Percentiles rank a stretch among this genome's conserved stretches.
These are phyloP conservation scores for Suncus etruscus DNA, from an alignment of 2,113 vertebrate species.

Conservation along the genomic window DNA sequence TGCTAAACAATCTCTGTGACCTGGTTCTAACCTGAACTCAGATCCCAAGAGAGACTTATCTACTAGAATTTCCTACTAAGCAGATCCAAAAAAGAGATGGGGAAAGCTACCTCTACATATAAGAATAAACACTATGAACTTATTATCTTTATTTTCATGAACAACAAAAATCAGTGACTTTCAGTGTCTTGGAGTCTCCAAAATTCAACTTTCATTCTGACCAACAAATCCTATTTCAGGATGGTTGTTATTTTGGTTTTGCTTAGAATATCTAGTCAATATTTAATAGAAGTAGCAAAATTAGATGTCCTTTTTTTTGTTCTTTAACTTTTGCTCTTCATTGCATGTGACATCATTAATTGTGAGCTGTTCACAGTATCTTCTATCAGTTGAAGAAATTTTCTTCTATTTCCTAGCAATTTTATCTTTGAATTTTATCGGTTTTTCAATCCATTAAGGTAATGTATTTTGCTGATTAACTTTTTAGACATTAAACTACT, in stretches of 20 bases:
- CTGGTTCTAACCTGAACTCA: no score
- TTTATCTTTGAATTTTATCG: constrained; percentile 35
- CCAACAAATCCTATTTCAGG: neutral
- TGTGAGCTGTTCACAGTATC: neutral
- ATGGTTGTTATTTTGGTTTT: constrained; percentile 11
- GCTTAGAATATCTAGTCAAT: neutral
- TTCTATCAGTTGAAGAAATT: constrained; percentile 21
- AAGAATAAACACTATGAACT: no score
- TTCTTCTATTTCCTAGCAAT: neutral
- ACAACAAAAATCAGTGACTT: neutral
- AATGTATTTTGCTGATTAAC: neutral
- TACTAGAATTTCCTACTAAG: no score
- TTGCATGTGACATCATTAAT: neutral
- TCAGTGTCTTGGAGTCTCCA: neutral
- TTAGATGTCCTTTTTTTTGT: neutral
- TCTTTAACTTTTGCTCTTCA: constrained; percentile 12
- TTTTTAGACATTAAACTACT: constrained; percentile 55
- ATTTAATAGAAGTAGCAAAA: neutral
- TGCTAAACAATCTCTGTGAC: no score
- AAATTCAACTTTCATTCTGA: neutral
- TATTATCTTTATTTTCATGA: neutral
- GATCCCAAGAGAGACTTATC: no score
- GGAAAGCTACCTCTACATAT: no score
- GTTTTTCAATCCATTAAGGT: constrained; percentile 19
- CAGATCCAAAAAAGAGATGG: no score